Conservation (phyloP, 2,113 vertebrate species). For the Rhynchopsitta pachyrhyncha region DNA sequence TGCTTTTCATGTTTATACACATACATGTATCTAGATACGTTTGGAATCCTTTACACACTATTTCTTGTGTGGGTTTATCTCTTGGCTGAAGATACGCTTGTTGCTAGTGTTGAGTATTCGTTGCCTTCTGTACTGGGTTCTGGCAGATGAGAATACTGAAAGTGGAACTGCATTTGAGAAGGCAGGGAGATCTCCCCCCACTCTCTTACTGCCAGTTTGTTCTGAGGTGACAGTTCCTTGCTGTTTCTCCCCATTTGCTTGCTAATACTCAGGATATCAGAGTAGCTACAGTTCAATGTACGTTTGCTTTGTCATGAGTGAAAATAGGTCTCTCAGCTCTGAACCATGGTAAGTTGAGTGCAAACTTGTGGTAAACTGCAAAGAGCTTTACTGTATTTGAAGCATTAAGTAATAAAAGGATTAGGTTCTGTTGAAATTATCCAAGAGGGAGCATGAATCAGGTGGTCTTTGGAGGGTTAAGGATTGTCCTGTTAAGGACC, state of each 20-base stretch:
- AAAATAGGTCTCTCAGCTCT: neutral
- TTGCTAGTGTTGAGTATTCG: neutral
- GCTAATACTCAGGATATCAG: neutral
- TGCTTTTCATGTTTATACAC: neutral
- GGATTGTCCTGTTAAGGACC: neutral
- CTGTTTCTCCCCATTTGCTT: neutral
- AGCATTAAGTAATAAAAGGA: neutral
- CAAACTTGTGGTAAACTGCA: neutral
- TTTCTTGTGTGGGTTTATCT: neutral
- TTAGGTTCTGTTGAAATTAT: neutral
- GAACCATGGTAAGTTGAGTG: neutral
- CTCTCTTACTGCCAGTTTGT: fast-evolving
- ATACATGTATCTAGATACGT: neutral
- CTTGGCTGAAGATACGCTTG: neutral
- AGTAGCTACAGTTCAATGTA: neutral
- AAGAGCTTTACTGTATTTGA: neutral
- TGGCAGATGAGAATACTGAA: neutral
- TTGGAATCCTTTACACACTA: neutral
- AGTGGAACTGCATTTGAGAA: neutral
- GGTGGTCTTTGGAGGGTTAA: neutral
- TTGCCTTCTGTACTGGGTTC: neutral
- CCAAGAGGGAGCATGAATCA: neutral
- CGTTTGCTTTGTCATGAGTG: neutral
- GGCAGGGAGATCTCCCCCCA: neutral
- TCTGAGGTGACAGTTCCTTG: neutral